phyloP scores from a whole-genome alignment of 2,888 invertebrate genomes.

The Hypomecis atomaria region DNA sequence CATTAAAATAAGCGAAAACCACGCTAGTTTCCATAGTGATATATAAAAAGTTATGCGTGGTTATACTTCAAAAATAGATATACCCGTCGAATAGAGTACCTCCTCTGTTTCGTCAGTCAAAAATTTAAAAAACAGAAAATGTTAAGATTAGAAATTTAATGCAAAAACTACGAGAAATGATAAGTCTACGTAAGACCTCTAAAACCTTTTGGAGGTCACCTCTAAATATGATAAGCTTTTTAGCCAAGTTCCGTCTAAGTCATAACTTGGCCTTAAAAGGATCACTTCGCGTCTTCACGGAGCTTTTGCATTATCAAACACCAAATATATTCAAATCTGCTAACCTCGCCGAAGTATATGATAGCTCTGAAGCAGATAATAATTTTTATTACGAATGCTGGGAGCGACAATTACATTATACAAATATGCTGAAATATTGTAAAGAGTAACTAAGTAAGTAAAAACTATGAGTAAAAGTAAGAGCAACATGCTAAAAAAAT shows the following conservation, averaged over 20 bases:
- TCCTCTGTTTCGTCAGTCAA: too few species aligned
- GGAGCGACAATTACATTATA: too few species aligned
- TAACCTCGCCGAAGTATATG: conserved; percentile 32
- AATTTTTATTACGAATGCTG: conserved; percentile 4
- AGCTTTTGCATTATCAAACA: conserved; percentile 36
- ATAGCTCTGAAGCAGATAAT: not conserved
- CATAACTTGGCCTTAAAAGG: conserved; percentile 39
- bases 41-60: too few species aligned
- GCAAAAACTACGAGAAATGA: not conserved
- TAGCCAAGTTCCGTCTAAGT: conserved; percentile 33
- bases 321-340: conserved; percentile 42
- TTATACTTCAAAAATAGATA: too few species aligned
- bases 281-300: conserved; percentile 36
- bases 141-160: not conserved
- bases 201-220: conserved; percentile 13
- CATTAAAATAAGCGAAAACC: too few species aligned
- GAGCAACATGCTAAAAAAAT: too few species aligned
- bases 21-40: too few species aligned
- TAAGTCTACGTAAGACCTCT: not conserved
- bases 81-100: too few species aligned
- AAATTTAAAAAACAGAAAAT: too few species aligned
- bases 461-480: too few species aligned
- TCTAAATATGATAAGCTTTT: conserved; percentile 32
- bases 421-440: too few species aligned
- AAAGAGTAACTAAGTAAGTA: too few species aligned